phyloP scores from a whole-genome alignment of 2,113 vertebrate genomes.

The Emydocephalus ijimae region DNA sequence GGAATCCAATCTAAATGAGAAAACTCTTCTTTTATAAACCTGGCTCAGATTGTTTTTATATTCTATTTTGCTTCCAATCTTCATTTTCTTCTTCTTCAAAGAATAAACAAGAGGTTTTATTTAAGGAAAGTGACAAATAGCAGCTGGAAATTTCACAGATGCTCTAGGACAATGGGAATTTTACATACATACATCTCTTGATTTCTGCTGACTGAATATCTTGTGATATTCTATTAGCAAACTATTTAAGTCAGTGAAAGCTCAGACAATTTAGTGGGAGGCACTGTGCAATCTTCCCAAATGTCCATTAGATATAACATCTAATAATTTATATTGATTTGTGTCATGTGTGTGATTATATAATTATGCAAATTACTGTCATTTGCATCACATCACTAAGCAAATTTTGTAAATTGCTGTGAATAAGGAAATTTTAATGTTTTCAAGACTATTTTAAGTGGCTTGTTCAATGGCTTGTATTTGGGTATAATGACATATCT shows the following conservation, averaged over 20 bases:
- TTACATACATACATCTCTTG: neutral
- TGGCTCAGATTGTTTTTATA: neutral
- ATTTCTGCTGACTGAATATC: neutral
- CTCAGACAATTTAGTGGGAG: neutral
- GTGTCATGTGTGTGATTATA: neutral
- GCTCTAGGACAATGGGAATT: neutral
- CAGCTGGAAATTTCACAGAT: neutral
- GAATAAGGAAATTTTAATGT: neutral
- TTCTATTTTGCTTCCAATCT: neutral
- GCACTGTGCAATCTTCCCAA: neutral
- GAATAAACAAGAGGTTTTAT: neutral
- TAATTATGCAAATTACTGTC: neutral
- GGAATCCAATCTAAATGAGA: neutral
- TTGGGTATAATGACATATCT: neutral
- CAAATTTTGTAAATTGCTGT: neutral
- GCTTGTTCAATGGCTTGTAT: neutral
- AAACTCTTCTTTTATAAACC: neutral
- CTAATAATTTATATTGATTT: neutral
- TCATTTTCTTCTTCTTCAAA: neutral
- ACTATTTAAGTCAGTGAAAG: neutral
- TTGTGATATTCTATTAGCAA: neutral
- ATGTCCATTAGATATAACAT: neutral
- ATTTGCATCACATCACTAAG: neutral
- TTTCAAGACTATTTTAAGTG: neutral
- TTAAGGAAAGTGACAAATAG: neutral